phyloP scores from a whole-genome alignment of 2,797 vertebrate species.

The Antrozous pallidus region DNA sequence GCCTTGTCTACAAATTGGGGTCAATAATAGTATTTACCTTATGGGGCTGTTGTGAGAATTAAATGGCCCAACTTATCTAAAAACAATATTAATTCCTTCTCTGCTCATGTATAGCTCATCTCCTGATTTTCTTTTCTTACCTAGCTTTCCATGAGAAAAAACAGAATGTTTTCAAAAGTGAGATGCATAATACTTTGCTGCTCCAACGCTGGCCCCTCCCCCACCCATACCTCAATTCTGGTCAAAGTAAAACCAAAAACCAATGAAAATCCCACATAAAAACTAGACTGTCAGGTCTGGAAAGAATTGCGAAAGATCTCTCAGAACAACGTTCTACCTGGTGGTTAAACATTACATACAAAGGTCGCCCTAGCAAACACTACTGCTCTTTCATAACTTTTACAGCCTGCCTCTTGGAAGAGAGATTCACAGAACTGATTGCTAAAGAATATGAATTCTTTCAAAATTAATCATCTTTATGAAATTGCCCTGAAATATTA shows the following conservation, averaged over 20 bases:
- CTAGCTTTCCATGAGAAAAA: background rate
- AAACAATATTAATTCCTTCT: background rate
- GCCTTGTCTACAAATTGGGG: background rate
- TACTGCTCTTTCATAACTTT: slow-evolving; percentile 18
- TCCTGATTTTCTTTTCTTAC: background rate
- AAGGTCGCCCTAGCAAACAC: slow-evolving; percentile 26
- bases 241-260: background rate
- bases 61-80: background rate
- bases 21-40: background rate
- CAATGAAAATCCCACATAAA: background rate
- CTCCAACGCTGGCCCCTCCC: no score
- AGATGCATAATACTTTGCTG: background rate
- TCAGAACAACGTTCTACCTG: background rate
- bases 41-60: background rate
- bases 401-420: background rate
- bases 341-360: slow-evolving; percentile 24
- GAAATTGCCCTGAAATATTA: background rate
- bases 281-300: background rate
- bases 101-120: background rate
- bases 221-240: background rate
- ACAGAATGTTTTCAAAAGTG: background rate
- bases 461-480: background rate
- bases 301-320: slow-evolving; percentile 15
- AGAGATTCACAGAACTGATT: background rate
- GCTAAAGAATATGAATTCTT: background rate